phyloP scores from a whole-genome alignment of 2,797 vertebrate genomes.

The Gallinago stenura region DNA sequence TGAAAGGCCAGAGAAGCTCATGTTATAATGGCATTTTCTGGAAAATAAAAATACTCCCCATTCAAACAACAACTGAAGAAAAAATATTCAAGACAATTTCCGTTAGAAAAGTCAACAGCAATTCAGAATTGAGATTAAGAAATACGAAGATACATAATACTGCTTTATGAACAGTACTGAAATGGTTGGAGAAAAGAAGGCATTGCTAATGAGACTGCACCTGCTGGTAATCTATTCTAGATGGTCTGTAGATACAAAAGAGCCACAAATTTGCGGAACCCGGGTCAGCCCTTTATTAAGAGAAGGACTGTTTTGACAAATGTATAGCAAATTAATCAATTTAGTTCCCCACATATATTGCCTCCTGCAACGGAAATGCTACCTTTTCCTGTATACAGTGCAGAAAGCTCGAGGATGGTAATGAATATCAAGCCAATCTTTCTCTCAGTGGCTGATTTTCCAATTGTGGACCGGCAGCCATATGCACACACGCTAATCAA shows the following conservation, averaged over 20 bases:
- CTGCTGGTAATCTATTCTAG: slow-evolving; percentile 23
- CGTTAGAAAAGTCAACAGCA: not conserved
- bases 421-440: slow-evolving; percentile 55
- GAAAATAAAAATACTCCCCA: not conserved
- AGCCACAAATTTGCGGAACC: slow-evolving; percentile 46
- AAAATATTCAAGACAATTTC: not conserved
- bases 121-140: not conserved
- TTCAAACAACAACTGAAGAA: not conserved
- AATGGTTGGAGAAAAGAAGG: slow-evolving; percentile 17
- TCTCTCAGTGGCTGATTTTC: slow-evolving; percentile 66
- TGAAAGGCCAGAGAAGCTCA: not conserved
- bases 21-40: not conserved
- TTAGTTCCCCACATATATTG: slow-evolving; percentile 69
- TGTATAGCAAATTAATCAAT: slow-evolving; percentile 57
- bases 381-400: slow-evolving; percentile 56
- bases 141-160: not conserved
- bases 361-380: slow-evolving; percentile 63
- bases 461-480: slow-evolving; percentile 55
- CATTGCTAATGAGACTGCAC: not conserved
- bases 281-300: slow-evolving; percentile 43
- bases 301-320: slow-evolving; percentile 48
- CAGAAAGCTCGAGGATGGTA: slow-evolving; percentile 61
- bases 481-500: slow-evolving; percentile 65
- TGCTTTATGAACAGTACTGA: slow-evolving; percentile 39
- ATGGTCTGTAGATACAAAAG: slow-evolving; percentile 21